Evolutionary conservation across 2,888 invertebrate species (phyloP).

Genomic region (Gisinianus flammeolus): DNA sequence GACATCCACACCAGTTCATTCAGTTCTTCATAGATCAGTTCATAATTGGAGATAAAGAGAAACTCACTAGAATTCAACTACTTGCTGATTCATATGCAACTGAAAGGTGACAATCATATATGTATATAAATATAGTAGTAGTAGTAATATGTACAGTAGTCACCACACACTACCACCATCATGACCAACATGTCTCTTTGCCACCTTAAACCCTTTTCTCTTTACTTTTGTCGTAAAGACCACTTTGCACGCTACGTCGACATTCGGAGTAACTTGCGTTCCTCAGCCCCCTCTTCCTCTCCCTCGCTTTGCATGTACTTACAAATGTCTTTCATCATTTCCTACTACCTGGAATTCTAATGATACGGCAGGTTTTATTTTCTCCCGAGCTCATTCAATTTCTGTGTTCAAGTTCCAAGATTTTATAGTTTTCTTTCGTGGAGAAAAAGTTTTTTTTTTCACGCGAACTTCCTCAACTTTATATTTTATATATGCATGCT

Average conservation of each 20-base stretch:
- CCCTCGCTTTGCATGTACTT: neutral
- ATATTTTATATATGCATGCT: too few species aligned
- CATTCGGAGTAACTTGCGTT: neutral
- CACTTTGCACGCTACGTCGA: slow-evolving; percentile 30
- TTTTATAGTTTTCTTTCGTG: slow-evolving; percentile 13
- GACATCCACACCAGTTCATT: slow-evolving; percentile 30
- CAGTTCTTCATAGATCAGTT: neutral
- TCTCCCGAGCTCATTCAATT: slow-evolving; percentile 9
- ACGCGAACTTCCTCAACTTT: neutral
- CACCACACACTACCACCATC: neutral
- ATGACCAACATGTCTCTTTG: neutral
- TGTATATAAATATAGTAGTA: too few species aligned
- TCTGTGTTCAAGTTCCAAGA: neutral
- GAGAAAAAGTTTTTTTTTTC: slow-evolving; percentile 1
- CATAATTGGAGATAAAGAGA: slow-evolving; percentile 14
- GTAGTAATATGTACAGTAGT: neutral
- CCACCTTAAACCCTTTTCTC: neutral
- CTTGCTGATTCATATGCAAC: slow-evolving; percentile 25
- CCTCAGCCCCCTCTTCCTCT: slow-evolving; percentile 4
- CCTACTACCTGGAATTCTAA: slow-evolving; percentile 3
- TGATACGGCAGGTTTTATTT: slow-evolving; percentile 18
- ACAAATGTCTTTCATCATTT: slow-evolving; percentile 6
- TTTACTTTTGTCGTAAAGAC: slow-evolving; percentile 15
- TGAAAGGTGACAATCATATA: slow-evolving; percentile 26
- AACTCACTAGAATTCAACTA: slow-evolving; percentile 2